Conservation (phyloP, 2,113 vertebrate genomes). For the Turnix velox region DNA sequence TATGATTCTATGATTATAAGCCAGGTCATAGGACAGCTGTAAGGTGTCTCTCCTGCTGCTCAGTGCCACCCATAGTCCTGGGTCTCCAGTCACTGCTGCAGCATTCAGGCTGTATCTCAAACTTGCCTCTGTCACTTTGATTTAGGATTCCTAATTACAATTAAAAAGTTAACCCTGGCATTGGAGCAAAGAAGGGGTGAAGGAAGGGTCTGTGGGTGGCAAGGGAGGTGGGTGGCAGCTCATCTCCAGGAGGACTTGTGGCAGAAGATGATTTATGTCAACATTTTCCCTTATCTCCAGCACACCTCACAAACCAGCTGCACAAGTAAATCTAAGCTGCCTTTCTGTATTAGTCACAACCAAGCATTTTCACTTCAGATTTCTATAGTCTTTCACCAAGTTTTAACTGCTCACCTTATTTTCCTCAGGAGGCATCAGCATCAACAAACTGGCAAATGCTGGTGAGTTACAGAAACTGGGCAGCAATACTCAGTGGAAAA, state of each 20-base stretch:
- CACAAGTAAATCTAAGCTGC: background rate
- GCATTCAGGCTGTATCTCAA: background rate
- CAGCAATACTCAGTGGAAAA: background rate
- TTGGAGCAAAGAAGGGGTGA: background rate
- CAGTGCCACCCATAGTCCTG: background rate
- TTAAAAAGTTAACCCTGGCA: background rate
- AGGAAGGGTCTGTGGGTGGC: background rate
- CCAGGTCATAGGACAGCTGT: background rate
- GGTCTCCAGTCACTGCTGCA: background rate
- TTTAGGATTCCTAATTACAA: background rate
- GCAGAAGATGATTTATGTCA: background rate
- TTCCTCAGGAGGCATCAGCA: background rate
- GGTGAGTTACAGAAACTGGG: background rate
- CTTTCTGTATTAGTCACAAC: background rate
- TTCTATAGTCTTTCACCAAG: background rate
- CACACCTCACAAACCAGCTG: background rate
- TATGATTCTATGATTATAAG: too few species aligned
- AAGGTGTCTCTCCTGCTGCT: background rate
- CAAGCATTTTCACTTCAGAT: background rate
- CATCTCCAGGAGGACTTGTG: background rate
- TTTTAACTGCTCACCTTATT: background rate
- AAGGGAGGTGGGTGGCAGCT: background rate
- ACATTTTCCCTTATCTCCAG: background rate
- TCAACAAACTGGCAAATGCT: background rate
- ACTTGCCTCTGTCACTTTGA: background rate